Evolutionary conservation across 2,888 invertebrate genomes (phyloP).

Genomic region (Hirtodrosophila trivittata): DNA sequence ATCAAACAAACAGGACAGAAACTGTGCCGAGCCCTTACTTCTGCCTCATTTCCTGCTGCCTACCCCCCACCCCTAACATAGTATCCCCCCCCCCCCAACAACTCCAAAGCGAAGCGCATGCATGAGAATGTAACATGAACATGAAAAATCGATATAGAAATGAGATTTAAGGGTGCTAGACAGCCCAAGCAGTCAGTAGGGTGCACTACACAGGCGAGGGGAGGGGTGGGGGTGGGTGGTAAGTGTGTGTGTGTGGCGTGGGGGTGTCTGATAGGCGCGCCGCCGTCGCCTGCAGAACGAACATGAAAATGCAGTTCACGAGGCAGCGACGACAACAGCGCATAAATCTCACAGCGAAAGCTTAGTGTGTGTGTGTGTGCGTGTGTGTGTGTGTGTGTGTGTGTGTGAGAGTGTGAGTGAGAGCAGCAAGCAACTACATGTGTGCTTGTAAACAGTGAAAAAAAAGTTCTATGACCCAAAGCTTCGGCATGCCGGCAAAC

Average conservation of each 20-base stretch:
- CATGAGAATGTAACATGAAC: constrained; percentile 66
- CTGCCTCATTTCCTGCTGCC: neutral
- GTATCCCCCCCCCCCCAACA: neutral
- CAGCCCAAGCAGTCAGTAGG: constrained; percentile 25
- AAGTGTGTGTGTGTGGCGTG: neutral
- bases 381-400: constrained; percentile 24
- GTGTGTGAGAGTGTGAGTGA: constrained; percentile 20
- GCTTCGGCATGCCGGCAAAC: constrained; percentile 56
- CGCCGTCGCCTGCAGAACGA: constrained; percentile 35
- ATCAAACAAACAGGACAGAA: constrained; percentile 43
- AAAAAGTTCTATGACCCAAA: constrained; percentile 82
- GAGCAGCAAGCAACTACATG: constrained; percentile 19
- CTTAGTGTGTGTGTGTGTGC: constrained; percentile 42
- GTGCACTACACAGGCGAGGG: neutral
- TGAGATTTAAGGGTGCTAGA: constrained; percentile 78
- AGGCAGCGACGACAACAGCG: constrained; percentile 34
- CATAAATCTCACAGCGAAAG: constrained; percentile 74
- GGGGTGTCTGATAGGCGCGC: constrained; percentile 36
- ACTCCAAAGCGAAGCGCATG: constrained; percentile 29
- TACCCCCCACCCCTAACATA: neutral
- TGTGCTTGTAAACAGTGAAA: constrained; percentile 58
- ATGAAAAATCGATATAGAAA: constrained; percentile 78
- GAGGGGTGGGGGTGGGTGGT: neutral
- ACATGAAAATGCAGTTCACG: constrained; percentile 61
- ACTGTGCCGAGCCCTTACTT: constrained; percentile 47